Evolutionary conservation across 2,797 vertebrate genomes (phyloP).

Genomic region (Microhierax caerulescens): DNA sequence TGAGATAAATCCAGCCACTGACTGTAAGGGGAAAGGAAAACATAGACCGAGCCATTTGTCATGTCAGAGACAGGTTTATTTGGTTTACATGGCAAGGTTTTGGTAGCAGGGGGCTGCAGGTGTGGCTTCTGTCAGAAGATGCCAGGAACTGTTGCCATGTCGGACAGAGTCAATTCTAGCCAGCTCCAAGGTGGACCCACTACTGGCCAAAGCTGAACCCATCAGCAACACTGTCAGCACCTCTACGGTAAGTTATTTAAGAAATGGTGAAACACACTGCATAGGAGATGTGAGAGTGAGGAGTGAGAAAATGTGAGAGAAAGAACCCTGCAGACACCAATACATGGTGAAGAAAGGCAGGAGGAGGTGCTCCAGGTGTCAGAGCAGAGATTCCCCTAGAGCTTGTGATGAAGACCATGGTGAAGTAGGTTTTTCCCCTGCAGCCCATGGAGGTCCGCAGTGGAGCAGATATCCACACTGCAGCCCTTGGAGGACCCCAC

Average conservation of each 20-base stretch:
- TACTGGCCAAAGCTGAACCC: background rate
- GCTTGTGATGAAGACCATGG: background rate
- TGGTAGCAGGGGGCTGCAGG: background rate
- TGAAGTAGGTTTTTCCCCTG: background rate
- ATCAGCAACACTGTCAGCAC: background rate
- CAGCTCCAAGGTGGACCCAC: background rate
- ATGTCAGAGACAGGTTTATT: background rate
- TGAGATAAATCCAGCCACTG: background rate
- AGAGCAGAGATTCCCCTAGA: background rate
- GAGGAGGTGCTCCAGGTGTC: background rate
- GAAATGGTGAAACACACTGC: background rate
- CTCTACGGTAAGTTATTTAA: background rate
- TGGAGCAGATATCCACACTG: background rate
- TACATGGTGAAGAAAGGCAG: background rate
- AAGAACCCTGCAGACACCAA: accelerated
- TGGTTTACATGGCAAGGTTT: background rate
- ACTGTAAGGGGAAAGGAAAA: background rate
- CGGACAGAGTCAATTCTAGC: accelerated
- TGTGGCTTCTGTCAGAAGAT: background rate
- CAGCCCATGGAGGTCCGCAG: no score
- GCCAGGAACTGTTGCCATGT: background rate
- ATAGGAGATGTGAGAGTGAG: background rate
- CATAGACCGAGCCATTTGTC: background rate
- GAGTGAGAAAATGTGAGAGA: background rate
- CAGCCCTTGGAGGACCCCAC: accelerated